Base-by-base conservation (phyloP, 1,140 invertebrate genomes). In the Penaeus japonicus region DNA sequence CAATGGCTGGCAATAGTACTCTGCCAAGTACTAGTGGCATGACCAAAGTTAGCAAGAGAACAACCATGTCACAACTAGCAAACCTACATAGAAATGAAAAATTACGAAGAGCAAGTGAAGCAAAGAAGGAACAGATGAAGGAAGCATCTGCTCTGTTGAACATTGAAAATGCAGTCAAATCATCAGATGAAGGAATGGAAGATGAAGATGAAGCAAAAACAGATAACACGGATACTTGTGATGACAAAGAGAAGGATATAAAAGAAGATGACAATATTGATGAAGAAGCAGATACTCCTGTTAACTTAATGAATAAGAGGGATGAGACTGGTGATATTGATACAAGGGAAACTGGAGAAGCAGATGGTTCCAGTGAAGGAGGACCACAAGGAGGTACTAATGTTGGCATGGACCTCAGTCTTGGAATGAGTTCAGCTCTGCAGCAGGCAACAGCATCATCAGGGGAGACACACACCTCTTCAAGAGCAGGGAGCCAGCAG, bases 51-150 rank as follows among this genome's bases (percentile, higher is more conserved):
- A 78, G 70, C 15, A 85, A 85, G 54, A 85, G 70, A 73, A 77
- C 73, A 30, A 85, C 84, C 2, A 70, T 85, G 3, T 53, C 84
- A 2, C 84, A 85, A 32, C 30, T 85, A 15, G 84, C 84, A n/a
- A 75, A 47, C 15, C 35, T 85, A n/a, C 84, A 77, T 30, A 27
- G 81, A 57, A 83, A 57, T 39, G 54, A 83, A 62, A 85, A 85
- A 75, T 27, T 59, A 4, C n/a, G 22, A 17, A 77, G 78, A 53
- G 20, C 55, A 5, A 85, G 22, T 27, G 70, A 85, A 53, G 20
- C 55, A 5, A 85, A 85, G 73, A 85, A 85, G 70, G 84, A 85
- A 24, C 35, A 73, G 20, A 47, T 77, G 73, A 54, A 57, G 35
- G 73, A 85, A 4, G 79, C 30, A 27, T 24, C 24, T 22, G 32